Base-by-base conservation (phyloP, 1,140 invertebrate genomes). In the Halictus rubicundus region DNA sequence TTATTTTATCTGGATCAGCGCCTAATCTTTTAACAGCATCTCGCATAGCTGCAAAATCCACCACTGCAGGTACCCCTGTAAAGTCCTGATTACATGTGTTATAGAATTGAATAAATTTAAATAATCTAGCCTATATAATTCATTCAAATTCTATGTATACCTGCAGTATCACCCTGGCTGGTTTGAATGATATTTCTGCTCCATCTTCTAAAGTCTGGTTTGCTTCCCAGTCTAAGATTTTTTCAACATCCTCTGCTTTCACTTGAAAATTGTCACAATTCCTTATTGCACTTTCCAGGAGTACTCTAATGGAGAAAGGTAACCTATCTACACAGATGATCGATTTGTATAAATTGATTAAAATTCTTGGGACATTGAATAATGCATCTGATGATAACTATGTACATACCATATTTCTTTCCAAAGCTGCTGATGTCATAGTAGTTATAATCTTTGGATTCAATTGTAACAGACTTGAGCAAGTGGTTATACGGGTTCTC, bases 31-130 rank as follows among this genome's bases (percentile, higher is more conserved):
- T 95, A 0, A 99, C 98, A 27, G 98, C 98, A 94, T 99, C 98
- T 88, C 99, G 94, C 98, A 99, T 99, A 9, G 98, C 98, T 52
- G 99, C 99, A 94, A 99, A 99, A 93, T 99, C 99, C 16, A 99
- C 98, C 14, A 99, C 98, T 12, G 98, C 98, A 23, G 99, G 98
- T 0, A 99, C 98, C n/a, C 98, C 98, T 65, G 98, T 99, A 77
- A 97, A 97, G 93, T 98, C 97, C 96, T 98, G 88, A 37, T 89
- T 88, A 77, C 73, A 80, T 3, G 32, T 5, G 2, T 32, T 68
- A 32, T 42, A 84, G 19, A 25, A 46, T 82, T 21, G 2, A 23
- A 60, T 32, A 27, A 68, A 70, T 63, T n/a, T 46, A 68, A 49
- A 32, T 52, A 54, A 66, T 14, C 32, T n/a, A 39, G 42, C 14